Evolutionary conservation across 2,888 invertebrate species (phyloP).

Genomic region (Auanema freiburgensis): DNA sequence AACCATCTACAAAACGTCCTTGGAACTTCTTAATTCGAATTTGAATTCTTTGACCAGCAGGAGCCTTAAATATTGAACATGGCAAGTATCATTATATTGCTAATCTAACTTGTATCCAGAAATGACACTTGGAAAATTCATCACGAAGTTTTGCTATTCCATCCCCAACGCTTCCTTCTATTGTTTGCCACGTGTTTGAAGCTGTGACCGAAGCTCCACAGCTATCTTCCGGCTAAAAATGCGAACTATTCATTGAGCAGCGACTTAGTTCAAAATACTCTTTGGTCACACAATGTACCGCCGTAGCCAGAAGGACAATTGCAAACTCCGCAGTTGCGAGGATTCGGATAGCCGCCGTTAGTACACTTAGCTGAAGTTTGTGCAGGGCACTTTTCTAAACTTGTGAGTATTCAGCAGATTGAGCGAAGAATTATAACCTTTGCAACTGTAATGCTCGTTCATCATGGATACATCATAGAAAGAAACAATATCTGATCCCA

Average conservation of each 20-base stretch:
- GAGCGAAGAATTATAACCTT: constrained; percentile 29
- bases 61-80: constrained; percentile 20
- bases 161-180: constrained; percentile 28
- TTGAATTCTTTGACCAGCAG: constrained; percentile 34
- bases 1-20: constrained; percentile 45
- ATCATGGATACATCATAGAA: constrained; percentile 58
- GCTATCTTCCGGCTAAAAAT: constrained; percentile 29
- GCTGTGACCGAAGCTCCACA: constrained; percentile 35
- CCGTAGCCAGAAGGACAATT: constrained; percentile 58
- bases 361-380: constrained; percentile 37
- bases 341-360: constrained; percentile 55
- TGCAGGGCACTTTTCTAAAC: constrained; percentile 30
- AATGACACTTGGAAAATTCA: constrained; percentile 30
- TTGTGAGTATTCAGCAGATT: background rate
- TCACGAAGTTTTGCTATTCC: constrained; percentile 24
- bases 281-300: constrained; percentile 35
- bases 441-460: constrained; percentile 58
- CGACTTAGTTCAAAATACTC: no score
- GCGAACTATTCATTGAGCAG: no score
- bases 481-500: constrained; percentile 50
- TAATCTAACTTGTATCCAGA: constrained; percentile 26
- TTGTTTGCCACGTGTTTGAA: constrained; percentile 18
- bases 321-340: constrained; percentile 47
- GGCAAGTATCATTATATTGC: background rate
- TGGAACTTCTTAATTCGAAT: constrained; percentile 31